These are phyloP conservation scores for Embiotoca jacksoni DNA, from an alignment of 2,113 vertebrate species.

Conservation along the genomic window DNA sequence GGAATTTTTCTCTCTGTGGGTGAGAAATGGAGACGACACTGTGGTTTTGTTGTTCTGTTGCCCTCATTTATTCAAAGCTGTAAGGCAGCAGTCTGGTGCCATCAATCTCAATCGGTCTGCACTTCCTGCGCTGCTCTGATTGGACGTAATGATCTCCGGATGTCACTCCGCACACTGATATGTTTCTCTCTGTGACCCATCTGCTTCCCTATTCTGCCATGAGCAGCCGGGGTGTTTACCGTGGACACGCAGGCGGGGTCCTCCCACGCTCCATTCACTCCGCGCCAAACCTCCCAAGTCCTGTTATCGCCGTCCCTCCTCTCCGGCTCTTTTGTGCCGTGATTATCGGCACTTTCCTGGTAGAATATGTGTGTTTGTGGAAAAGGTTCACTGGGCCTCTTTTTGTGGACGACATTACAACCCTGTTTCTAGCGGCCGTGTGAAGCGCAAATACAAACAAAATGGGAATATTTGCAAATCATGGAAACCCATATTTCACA, in stretches of 20 bases:
- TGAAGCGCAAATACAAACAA: background rate
- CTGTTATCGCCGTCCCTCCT: slow-evolving; percentile 14
- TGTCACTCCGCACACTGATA: slow-evolving; percentile 73
- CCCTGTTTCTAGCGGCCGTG: background rate
- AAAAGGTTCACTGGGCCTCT: too few species aligned
- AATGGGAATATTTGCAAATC: too few species aligned
- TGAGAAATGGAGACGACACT: slow-evolving; percentile 66
- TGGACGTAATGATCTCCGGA: slow-evolving; percentile 82
- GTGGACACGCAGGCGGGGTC: slow-evolving; percentile 56
- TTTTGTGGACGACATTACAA: too few species aligned
- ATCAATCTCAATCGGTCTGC: slow-evolving; percentile 76
- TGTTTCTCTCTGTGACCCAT: slow-evolving; percentile 74
- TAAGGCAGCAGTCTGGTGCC: slow-evolving; percentile 69
- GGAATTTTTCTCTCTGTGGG: slow-evolving; percentile 51
- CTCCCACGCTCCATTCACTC: slow-evolving; percentile 68
- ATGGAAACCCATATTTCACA: too few species aligned
- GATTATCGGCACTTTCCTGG: background rate
- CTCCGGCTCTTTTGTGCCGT: slow-evolving; percentile 1
- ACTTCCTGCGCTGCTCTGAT: slow-evolving; percentile 77
- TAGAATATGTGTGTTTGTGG: too few species aligned
- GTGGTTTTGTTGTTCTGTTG: slow-evolving; percentile 71
- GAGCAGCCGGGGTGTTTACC: slow-evolving; percentile 67
- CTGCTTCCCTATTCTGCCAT: slow-evolving; percentile 64
- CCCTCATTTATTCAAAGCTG: slow-evolving; percentile 77
- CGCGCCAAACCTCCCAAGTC: slow-evolving; percentile 7